Evolutionary conservation across 2,113 vertebrate genomes (phyloP).

Genomic region (Dicentrarchus labrax): DNA sequence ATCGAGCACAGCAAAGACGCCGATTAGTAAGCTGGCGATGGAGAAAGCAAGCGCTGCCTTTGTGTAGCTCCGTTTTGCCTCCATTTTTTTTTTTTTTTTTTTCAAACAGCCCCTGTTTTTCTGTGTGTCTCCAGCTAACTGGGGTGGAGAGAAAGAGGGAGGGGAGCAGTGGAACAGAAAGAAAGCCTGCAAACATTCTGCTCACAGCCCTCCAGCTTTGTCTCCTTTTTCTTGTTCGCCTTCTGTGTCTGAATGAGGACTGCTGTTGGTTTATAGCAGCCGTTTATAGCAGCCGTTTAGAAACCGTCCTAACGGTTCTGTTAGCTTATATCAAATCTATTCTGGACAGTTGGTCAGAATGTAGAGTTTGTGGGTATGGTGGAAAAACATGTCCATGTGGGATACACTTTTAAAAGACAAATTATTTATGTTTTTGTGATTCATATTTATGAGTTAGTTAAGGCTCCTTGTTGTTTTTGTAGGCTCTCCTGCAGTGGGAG

Average conservation of each 20-base stretch:
- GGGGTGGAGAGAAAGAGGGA: conserved; percentile 66
- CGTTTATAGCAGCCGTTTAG: conserved; percentile 49
- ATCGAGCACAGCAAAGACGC: conserved; percentile 90
- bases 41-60: conserved; percentile 86
- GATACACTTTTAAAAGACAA: neutral
- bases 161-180: conserved; percentile 58
- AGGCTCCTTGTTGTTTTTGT: neutral
- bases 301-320: conserved; percentile 45
- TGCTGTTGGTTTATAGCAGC: conserved; percentile 58
- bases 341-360: too few species aligned
- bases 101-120: conserved; percentile 65
- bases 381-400: neutral
- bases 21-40: conserved; percentile 89
- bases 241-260: conserved; percentile 71
- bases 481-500: neutral
- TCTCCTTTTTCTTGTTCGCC: conserved; percentile 58
- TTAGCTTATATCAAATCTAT: neutral
- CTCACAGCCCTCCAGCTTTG: conserved; percentile 79
- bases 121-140: conserved; percentile 73
- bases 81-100: conserved; percentile 71
- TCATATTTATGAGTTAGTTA: neutral
- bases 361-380: neutral
- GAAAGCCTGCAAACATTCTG: conserved; percentile 72
- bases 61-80: conserved; percentile 79
- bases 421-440: neutral